These are phyloP conservation scores for Petroica traversi DNA, from an alignment of 2,113 vertebrate genomes.

Conservation along the genomic window DNA sequence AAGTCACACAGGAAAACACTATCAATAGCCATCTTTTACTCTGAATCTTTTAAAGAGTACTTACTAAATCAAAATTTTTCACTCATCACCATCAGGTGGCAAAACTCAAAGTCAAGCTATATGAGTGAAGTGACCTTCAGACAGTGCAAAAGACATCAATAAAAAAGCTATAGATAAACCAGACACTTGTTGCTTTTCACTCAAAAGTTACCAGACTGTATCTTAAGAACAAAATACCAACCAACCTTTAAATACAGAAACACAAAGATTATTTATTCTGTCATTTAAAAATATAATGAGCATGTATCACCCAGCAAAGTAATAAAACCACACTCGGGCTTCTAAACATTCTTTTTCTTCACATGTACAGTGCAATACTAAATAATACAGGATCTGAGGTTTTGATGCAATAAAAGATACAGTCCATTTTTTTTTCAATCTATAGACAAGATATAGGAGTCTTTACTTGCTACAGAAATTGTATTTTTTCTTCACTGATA, in stretches of 20 bases:
- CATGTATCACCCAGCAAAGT: neutral
- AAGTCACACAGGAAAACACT: neutral
- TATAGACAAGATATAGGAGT: neutral
- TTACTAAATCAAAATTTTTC: neutral
- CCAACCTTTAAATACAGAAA: neutral
- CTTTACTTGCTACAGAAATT: neutral
- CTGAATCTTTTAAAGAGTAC: neutral
- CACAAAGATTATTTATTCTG: neutral
- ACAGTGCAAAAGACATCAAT: neutral
- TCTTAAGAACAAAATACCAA: neutral
- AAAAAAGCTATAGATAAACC: neutral
- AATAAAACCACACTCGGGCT: neutral
- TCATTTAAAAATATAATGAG: neutral
- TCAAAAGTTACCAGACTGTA: neutral
- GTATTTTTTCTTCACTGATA: slow-evolving; percentile 22
- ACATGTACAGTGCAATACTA: neutral
- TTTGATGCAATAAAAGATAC: neutral
- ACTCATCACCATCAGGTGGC: neutral
- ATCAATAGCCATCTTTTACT: neutral
- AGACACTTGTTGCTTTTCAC: slow-evolving; percentile 46
- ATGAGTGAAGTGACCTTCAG: neutral
- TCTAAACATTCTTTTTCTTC: neutral
- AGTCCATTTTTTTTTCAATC: neutral
- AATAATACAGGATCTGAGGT: neutral
- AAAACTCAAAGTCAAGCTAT: neutral